Conservation (phyloP, 2,888 invertebrate genomes). For the Plagiodera versicolora region DNA sequence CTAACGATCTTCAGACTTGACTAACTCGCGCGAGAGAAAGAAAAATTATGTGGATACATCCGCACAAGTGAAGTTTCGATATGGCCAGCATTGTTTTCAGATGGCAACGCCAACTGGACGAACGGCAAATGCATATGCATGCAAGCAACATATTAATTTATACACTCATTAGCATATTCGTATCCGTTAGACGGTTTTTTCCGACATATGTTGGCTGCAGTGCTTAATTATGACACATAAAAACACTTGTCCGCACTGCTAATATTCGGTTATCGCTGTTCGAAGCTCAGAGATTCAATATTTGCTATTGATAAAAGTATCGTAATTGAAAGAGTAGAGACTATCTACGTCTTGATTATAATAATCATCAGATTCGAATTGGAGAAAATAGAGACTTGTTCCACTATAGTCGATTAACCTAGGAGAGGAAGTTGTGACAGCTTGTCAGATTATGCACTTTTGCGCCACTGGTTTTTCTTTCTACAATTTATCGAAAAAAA, state of each 20-base stretch:
- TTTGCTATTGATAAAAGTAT: background rate
- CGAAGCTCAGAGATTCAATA: background rate
- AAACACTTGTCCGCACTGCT: constrained; percentile 39
- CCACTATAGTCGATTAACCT: too few relatives aligned
- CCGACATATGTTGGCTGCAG: constrained; percentile 54
- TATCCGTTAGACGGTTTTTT: constrained; percentile 57
- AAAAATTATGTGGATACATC: constrained; percentile 55
- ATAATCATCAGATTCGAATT: background rate
- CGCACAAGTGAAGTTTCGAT: constrained; percentile 44
- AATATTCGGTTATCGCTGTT: constrained; percentile 30
- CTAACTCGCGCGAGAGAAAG: constrained; percentile 57
- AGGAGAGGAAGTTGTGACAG: too few relatives aligned
- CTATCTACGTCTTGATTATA: constrained; percentile 1
- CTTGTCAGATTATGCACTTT: too few relatives aligned
- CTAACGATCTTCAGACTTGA: constrained; percentile 58
- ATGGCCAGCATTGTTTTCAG: constrained; percentile 48
- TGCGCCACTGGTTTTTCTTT: too few relatives aligned
- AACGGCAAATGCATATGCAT: constrained; percentile 55
- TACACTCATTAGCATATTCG: constrained; percentile 58
- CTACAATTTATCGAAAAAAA: too few relatives aligned
- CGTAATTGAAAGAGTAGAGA: background rate
- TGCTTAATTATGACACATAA: constrained; percentile 53
- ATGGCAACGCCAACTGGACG: constrained; percentile 40
- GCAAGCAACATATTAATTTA: constrained; percentile 58
- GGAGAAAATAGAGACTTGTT: too few relatives aligned